A percentile compares a stretch with the other conserved stretches of the same genome.
phyloP scores from a whole-genome alignment of 92 coral and sea anemone genomes.

The Epizoanthus ramosus region DNA sequence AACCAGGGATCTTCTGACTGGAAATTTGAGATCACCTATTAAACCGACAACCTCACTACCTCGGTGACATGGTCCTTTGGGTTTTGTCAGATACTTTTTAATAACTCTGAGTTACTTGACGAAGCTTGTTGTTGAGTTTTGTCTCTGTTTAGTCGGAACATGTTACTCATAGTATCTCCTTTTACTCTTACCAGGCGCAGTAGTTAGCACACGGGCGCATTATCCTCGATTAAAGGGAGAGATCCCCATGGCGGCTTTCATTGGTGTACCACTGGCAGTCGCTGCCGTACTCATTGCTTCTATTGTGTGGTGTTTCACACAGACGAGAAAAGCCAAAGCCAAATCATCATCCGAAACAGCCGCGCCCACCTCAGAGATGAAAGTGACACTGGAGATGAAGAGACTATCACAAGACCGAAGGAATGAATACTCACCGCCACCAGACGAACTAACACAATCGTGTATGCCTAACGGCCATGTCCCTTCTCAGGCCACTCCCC shows the following conservation, averaged over 20 bases:
- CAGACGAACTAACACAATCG: conserved; percentile 4
- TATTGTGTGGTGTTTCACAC: conserved; percentile 82
- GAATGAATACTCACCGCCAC: neutral
- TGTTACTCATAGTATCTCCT: neutral
- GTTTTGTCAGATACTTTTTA: too few species aligned
- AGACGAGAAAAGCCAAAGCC: conserved; percentile 42
- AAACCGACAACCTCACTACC: too few species aligned
- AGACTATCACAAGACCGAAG: neutral
- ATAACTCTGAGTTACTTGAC: too few species aligned
- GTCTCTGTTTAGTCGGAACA: neutral
- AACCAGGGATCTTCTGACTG: too few species aligned
- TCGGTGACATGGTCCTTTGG: too few species aligned
- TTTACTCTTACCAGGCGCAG: neutral
- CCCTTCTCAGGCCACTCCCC: neutral
- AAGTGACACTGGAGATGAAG: conserved; percentile 24
- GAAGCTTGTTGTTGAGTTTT: too few species aligned
- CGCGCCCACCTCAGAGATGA: neutral
- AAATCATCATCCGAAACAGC: neutral
- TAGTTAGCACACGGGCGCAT: neutral
- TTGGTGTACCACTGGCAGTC: conserved; percentile 79
- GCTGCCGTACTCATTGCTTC: conserved; percentile 69
- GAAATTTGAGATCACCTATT: too few species aligned
- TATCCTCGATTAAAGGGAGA: conserved; percentile 10
- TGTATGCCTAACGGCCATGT: neutral
- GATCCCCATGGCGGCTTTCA: conserved; percentile 80